Conservation (phyloP, 2,797 vertebrate genomes). For the Gallirallus australis region DNA sequence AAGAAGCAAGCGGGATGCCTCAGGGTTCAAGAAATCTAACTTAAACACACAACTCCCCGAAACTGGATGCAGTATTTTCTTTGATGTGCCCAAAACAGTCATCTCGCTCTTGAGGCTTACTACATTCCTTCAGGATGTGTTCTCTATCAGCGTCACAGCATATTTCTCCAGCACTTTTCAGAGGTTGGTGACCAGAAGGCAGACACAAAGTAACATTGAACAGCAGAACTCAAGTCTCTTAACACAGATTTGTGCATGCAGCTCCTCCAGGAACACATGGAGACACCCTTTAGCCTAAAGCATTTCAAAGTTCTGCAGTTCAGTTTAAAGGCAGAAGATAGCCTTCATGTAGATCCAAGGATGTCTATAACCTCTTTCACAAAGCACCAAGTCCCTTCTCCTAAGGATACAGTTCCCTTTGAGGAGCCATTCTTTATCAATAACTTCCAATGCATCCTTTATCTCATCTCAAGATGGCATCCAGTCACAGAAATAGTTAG, state of each 20-base stretch:
- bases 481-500: neutral
- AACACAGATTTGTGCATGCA: fast-evolving
- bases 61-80: neutral
- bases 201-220: neutral
- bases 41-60: neutral
- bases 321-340: neutral
- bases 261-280: neutral
- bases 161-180: neutral
- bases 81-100: neutral
- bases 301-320: neutral
- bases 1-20: neutral
- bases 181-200: neutral
- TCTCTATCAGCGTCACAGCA: neutral
- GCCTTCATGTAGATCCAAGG: neutral
- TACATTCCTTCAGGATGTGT: neutral
- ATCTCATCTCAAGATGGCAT: neutral
- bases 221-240: neutral
- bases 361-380: neutral
- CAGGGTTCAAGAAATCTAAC: neutral
- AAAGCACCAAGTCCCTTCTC: neutral
- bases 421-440: neutral
- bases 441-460: neutral
- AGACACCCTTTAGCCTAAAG: neutral
- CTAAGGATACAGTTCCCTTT: neutral
- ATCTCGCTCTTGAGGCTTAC: neutral